Evolutionary conservation across 2,888 invertebrate genomes (phyloP).

Genomic region (Cheilosia pagana): DNA sequence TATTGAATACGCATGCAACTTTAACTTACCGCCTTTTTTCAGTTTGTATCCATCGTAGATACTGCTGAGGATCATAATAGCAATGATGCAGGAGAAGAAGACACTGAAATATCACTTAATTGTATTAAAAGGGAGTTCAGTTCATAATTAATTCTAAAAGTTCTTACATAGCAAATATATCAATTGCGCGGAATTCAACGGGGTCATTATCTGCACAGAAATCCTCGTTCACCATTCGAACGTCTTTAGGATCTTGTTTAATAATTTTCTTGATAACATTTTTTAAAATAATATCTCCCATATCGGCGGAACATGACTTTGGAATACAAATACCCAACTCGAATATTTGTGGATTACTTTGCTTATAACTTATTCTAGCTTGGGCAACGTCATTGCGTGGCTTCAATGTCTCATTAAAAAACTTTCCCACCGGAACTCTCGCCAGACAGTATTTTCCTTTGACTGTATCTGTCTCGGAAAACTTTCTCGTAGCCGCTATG

Average conservation of each 20-base stretch:
- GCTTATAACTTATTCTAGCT: constrained; percentile 79
- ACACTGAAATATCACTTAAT: constrained; percentile 75
- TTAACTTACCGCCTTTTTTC: constrained; percentile 79
- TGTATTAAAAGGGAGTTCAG: not conserved
- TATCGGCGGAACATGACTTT: constrained; percentile 79
- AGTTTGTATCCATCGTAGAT: constrained; percentile 80
- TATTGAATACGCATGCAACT: not conserved
- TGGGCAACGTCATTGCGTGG: constrained; percentile 73
- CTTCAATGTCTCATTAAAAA: constrained; percentile 76
- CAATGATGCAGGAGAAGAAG: constrained; percentile 79
- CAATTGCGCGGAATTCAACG: constrained; percentile 78
- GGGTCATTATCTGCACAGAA: constrained; percentile 80
- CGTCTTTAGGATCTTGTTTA: not conserved
- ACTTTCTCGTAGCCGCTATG: constrained; percentile 78
- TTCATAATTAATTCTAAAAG: not conserved
- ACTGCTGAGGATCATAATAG: constrained; percentile 80
- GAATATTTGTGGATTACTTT: constrained; percentile 78
- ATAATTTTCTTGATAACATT: constrained; percentile 75
- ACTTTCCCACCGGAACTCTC: constrained; percentile 79
- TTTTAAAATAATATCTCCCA: constrained; percentile 78
- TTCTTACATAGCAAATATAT: constrained; percentile 82
- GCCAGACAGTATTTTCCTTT: constrained; percentile 83
- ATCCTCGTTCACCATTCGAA: constrained; percentile 76
- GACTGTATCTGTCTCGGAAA: constrained; percentile 77
- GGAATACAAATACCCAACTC: constrained; percentile 82